Conservation (phyloP, 2,888 invertebrate genomes). For the Melanchra persicariae region DNA sequence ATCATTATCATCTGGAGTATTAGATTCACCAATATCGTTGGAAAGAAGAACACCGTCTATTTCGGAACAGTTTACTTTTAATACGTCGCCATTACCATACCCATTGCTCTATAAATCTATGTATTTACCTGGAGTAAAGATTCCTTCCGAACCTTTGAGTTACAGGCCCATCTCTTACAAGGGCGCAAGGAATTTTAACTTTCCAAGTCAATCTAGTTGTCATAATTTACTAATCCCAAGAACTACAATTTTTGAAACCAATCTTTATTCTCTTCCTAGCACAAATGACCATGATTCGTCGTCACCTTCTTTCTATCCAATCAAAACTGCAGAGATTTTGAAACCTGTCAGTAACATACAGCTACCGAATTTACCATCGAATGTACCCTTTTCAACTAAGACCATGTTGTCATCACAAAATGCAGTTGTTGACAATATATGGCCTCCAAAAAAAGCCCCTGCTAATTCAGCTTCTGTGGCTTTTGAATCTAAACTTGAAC, state of each 20-base stretch:
- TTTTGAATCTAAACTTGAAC: neutral
- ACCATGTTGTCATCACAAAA: neutral
- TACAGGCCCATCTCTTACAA: neutral
- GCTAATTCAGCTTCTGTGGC: neutral
- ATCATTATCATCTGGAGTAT: neutral
- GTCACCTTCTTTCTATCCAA: neutral
- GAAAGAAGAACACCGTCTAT: neutral
- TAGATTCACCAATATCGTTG: neutral
- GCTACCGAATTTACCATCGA: neutral
- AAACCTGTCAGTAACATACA: neutral
- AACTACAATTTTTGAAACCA: neutral
- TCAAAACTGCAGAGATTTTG: neutral
- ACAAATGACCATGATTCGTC: neutral
- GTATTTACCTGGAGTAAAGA: constrained; percentile 42
- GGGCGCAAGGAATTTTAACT: neutral
- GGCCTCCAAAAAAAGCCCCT: neutral
- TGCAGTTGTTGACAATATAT: neutral
- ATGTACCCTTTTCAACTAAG: neutral
- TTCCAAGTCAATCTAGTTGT: neutral
- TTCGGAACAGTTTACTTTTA: neutral
- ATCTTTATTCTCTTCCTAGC: neutral
- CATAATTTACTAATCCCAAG: no score
- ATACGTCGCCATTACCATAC: neutral
- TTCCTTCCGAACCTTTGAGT: constrained; percentile 14
- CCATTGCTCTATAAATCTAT: constrained; percentile 36